Evolutionary conservation across 2,113 vertebrate species (phyloP), one percentile per base, ranked within the genome.

Genomic region (Macrotus californicus): DNA sequence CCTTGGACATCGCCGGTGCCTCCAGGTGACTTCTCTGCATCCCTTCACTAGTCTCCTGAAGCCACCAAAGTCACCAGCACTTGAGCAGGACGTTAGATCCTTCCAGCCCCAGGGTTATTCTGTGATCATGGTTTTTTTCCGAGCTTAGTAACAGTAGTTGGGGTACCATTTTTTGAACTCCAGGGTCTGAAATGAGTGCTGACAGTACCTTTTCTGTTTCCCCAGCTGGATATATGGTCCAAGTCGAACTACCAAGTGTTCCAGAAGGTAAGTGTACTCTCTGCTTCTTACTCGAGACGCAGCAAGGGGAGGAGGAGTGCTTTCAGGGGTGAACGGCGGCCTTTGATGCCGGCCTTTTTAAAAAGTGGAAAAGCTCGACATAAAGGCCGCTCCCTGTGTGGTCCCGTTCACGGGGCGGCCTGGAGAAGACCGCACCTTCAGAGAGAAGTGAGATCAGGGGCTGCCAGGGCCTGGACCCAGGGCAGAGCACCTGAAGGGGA

Each of bases 191-290:
- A 64, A 64, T 39, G 10, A 70, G 48, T n/a, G 0, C 34, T 97
- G 10, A 98, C 19, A 3, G 24, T 72, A 86, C 43, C 87, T 81
- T 81, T 34, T 86, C 79, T 96, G 39, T 67, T 56, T 36, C 48
- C 52, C n/a, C 86, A 99, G 98, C 98, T 99, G 94, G 98, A 99
- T 89, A 98, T 99, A 97, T 99, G 98, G 98, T 99, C 98, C 36
- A 99, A 99, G 80, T 99, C 98, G 97, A 99, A 92, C 98, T 99
- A 99, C 83, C 98, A 99, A 79, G 98, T 99, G 8, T 99, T 99
- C 97, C 98, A 99, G 64, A 99, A 99, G 98, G 98, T 98, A 97
- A 98, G 98, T 29, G 34, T 10, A 1, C 64, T 11, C 79, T 94
- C 91, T 80, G 52, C 77, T 93, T 41, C 95, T 69, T 91, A 15